A percentile compares a stretch with the other conserved stretches of the same genome.
Conservation (phyloP, 2,888 invertebrate species). For the Thecocarcelia acutangulata region DNA sequence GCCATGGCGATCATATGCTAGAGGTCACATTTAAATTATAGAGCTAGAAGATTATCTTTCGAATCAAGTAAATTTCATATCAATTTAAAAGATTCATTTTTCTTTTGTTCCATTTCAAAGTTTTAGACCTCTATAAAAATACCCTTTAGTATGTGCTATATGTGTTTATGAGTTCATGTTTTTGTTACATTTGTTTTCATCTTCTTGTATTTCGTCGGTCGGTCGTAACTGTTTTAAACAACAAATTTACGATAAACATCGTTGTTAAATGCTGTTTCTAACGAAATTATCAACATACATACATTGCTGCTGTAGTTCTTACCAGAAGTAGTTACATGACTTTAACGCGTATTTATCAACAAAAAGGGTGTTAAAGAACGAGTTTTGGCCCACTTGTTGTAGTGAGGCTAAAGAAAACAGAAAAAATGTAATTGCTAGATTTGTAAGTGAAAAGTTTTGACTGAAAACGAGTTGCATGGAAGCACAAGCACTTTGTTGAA, state of each 20-base stretch:
- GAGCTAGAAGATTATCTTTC: too few species aligned
- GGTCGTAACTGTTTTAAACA: constrained; percentile 24
- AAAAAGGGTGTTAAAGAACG: constrained; percentile 22
- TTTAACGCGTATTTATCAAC: constrained; percentile 27
- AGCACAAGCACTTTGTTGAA: constrained; percentile 4
- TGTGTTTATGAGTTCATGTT: not conserved
- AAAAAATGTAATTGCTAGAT: constrained; percentile 38
- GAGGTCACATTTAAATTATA: too few species aligned
- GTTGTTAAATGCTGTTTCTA: constrained; percentile 29
- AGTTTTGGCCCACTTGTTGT: constrained; percentile 30
- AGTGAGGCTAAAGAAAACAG: constrained; percentile 27
- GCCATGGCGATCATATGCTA: too few species aligned
- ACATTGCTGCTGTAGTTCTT: constrained; percentile 3
- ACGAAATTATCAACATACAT: constrained; percentile 22
- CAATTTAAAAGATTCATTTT: too few species aligned
- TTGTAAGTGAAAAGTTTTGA: constrained; percentile 44
- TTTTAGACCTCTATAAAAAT: too few species aligned
- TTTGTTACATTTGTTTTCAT: not conserved
- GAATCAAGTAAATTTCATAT: too few species aligned
- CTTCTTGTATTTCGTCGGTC: not conserved
- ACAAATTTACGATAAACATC: constrained; percentile 26
- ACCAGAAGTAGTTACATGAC: constrained; percentile 16
- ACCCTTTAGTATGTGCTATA: too few species aligned
- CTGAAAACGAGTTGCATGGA: constrained; percentile 5
- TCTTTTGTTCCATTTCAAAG: too few species aligned